Conservation (phyloP, 2,888 invertebrate genomes). For the Machimus atricapillus region DNA sequence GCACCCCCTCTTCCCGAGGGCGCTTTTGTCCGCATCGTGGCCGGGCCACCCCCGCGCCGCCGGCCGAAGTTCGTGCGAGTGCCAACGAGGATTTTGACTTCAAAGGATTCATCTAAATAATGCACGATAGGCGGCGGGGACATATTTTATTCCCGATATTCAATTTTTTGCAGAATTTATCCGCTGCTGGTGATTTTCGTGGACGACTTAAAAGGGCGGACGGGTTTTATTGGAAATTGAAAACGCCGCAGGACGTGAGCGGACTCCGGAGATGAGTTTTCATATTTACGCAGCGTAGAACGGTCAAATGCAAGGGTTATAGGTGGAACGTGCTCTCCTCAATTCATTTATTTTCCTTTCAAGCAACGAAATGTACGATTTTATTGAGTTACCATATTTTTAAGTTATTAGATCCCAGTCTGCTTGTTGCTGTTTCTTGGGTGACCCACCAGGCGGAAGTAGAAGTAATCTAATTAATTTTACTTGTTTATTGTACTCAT, state of each 20-base stretch:
- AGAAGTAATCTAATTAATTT: background rate
- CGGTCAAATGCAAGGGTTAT: conserved; percentile 18
- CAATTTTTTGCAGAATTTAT: conserved; percentile 38
- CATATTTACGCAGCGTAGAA: background rate
- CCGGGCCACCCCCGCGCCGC: background rate
- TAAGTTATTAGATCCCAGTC: background rate
- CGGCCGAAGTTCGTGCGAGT: background rate
- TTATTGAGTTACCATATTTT: conserved; percentile 32
- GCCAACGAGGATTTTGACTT: conserved; percentile 19
- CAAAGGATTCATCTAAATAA: conserved; percentile 45
- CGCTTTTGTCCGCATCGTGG: background rate
- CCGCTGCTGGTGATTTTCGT: background rate
- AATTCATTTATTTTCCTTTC: conserved; percentile 10
- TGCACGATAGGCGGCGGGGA: conserved; percentile 41
- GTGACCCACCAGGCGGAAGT: background rate
- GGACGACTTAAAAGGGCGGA: conserved; percentile 32
- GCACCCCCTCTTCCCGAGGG: background rate
- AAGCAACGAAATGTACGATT: background rate
- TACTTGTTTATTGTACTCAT: background rate
- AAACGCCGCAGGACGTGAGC: conserved; percentile 49
- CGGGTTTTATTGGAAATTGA: conserved; percentile 49
- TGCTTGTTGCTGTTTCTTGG: background rate
- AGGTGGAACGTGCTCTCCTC: conserved; percentile 15
- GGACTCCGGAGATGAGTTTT: conserved; percentile 45
- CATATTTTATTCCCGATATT: conserved; percentile 44